Evolutionary conservation across 2,113 vertebrate species (phyloP).

Genomic region (rat (Rattus norvegicus)): GRCr8 NC_086039.1:27484501-27485000

Average conservation of each 20-base stretch:
- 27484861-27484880: not conserved
- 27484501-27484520: not conserved
- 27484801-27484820: not conserved
- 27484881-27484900: not conserved
- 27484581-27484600: not conserved
- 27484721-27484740: not conserved
- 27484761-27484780: not conserved
- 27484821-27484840: not conserved
- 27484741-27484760: not conserved
- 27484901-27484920: constrained; percentile 15
- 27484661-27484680: constrained; percentile 7
- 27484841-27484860: not conserved
- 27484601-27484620: not conserved
- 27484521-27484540: too few relatives aligned
- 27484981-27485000: not conserved
- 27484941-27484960: constrained; percentile 44
- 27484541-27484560: not conserved
- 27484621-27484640: not conserved
- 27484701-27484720: not conserved
- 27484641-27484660: constrained; percentile 34
- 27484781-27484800: not conserved
- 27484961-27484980: not conserved
- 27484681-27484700: constrained; percentile 28
- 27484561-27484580: not conserved
- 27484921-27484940: not conserved